These are phyloP conservation scores for Lepidonotus clava DNA, from an alignment of 2,888 invertebrate species.

Conservation along the genomic window DNA sequence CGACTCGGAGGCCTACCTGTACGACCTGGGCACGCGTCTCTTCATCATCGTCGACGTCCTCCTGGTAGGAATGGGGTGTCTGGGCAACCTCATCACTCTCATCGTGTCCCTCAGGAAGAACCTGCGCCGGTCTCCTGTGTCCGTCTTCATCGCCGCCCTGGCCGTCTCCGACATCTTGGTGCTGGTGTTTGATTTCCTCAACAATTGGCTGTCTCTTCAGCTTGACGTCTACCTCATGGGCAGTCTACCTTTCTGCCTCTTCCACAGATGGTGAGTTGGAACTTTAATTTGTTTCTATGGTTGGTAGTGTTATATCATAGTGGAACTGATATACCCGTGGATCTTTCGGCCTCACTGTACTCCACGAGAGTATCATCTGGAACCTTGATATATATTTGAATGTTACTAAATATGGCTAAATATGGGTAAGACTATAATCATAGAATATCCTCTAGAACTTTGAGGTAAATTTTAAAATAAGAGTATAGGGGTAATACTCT, in stretches of 20 bases:
- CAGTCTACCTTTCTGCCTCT: conserved; percentile 30
- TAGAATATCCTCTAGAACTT: too few species aligned
- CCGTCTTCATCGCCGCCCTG: conserved; percentile 49
- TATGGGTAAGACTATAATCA: too few species aligned
- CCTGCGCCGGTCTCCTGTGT: conserved; percentile 33
- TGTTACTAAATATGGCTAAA: too few species aligned
- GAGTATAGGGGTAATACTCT: too few species aligned
- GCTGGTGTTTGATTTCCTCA: conserved; percentile 57
- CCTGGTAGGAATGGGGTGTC: neutral
- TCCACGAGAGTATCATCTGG: too few species aligned
- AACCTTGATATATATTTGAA: too few species aligned
- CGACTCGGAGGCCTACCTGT: conserved; percentile 26
- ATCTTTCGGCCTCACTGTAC: too few species aligned
- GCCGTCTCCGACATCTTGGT: conserved; percentile 55
- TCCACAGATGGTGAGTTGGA: conserved; percentile 47
- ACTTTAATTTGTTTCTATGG: too few species aligned
- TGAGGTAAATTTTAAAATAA: too few species aligned
- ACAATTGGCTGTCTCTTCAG: conserved; percentile 55
- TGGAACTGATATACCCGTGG: too few species aligned
- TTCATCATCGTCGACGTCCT: conserved; percentile 14
- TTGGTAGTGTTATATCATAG: too few species aligned
- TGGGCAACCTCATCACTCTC: conserved; percentile 44
- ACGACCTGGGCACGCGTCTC: conserved; percentile 1
- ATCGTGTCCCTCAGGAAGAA: conserved; percentile 39
- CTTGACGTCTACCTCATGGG: conserved; percentile 20